Percentiles rank a stretch among this genome's conserved stretches.
Evolutionary conservation across 2,113 vertebrate species (phyloP).

Genomic region (Empidonax alnorum): DNA sequence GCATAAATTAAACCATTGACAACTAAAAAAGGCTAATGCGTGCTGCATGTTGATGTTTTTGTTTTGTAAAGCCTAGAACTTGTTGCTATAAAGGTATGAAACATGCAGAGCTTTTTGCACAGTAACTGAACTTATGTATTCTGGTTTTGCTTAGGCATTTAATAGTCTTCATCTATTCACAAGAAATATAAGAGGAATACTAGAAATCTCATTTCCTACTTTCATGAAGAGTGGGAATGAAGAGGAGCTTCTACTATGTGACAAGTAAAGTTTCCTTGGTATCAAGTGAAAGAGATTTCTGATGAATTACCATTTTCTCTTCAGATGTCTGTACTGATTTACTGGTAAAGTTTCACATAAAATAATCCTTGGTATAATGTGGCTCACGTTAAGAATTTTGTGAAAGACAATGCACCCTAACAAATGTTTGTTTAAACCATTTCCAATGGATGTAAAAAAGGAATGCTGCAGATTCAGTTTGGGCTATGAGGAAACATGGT

Average conservation of each 20-base stretch:
- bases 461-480: neutral
- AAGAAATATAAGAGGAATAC: neutral
- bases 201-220: neutral
- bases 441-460: neutral
- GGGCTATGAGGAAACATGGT: neutral
- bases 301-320: neutral
- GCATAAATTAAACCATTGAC: neutral
- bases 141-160: neutral
- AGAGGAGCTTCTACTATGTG: neutral
- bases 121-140: neutral
- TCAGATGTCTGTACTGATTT: neutral
- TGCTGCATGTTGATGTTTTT: neutral
- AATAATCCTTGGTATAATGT: neutral
- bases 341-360: neutral
- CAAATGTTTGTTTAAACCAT: neutral
- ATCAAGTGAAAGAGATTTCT: neutral
- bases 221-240: neutral
- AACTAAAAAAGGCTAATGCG: neutral
- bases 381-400: neutral
- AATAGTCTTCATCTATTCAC: neutral
- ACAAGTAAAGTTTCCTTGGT: neutral
- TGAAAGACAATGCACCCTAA: neutral
- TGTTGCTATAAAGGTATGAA: neutral
- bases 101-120: neutral
- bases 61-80: conserved; percentile 5